A percentile compares a stretch with the other conserved stretches of the same genome.
These are phyloP conservation scores for Setophaga petechia DNA, from an alignment of 2,113 vertebrate species.

Conservation along the genomic window DNA sequence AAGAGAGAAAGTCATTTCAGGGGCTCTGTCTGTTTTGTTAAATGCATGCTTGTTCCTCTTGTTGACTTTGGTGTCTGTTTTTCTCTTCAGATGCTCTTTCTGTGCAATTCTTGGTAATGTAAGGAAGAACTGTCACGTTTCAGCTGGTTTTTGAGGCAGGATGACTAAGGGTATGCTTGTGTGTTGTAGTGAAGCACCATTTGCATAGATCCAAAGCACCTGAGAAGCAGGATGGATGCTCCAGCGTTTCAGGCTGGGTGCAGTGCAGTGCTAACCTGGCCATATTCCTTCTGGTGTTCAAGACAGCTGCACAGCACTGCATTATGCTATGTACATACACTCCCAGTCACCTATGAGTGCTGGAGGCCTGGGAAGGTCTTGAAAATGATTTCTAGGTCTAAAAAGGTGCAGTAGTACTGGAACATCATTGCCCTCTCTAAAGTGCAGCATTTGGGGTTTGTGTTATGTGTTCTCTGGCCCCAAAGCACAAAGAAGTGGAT, in stretches of 20 bases:
- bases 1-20: neutral
- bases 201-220: neutral
- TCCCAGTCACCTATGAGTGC: neutral
- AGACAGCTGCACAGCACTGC: neutral
- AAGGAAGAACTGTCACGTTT: neutral
- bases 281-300: neutral
- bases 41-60: neutral
- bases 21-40: neutral
- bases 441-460: neutral
- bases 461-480: neutral
- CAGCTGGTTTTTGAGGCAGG: neutral
- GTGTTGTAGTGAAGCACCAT: accelerated
- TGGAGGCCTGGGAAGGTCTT: neutral
- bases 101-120: neutral
- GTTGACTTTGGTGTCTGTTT: neutral
- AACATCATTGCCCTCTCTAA: neutral
- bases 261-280: neutral
- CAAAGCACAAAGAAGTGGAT: neutral
- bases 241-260: neutral
- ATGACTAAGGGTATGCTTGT: neutral
- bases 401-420: neutral
- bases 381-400: neutral
- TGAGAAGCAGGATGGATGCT: neutral
- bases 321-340: neutral
- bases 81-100: neutral